Evolutionary conservation across 1,140 invertebrate genomes (phyloP), one percentile per base, ranked within the genome.

Genomic region (Pachyrhynchus sulphureomaculatus): DNA sequence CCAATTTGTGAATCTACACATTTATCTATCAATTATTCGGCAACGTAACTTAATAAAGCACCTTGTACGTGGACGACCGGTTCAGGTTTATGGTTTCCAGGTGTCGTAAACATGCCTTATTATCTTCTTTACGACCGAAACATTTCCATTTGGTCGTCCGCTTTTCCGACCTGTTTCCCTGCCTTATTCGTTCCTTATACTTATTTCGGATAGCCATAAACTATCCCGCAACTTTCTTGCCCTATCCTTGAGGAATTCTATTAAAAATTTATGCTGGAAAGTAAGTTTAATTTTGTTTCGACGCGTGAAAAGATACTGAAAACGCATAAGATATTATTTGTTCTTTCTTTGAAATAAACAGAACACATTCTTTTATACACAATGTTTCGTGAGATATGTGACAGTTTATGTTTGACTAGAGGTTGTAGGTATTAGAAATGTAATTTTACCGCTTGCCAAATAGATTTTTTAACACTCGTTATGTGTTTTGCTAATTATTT

Each of bases 71-170:
- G 55, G 54, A 37, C 42, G 45, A 41, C 21, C 15, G 33, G 34
- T 29, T 24, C 57, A 29, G 48, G 47, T 21, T 60, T 52, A 41
- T 42, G 57, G 34, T 52, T 51, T 51, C 39, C 68, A 66, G 65
- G 68, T 70, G 67, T 68, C 67, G 68, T 70, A 70, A 70, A 70
- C 68, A 70, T 70, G 67, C 65, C 68, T 70, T 70, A 70, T 70
- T 68, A 68, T 67, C 68, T 60, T 61, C 65, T 68, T 70, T 70
- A 70, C 67, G 67, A 68, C 18, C 48, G 47, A 18, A 37, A 32
- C 44, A 23, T 59, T 59, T 59, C 44, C 44, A 49, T 49, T 59
- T 39, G 57, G 57, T 52, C 47, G 47, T 58, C 36, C 55, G 37
- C 23, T 58, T 48, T 58, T 36, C 55, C 55, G 33, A 21, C 42